Evolutionary conservation across 2,888 invertebrate species (phyloP).

Genomic region (Drosophila melanosoma): DNA sequence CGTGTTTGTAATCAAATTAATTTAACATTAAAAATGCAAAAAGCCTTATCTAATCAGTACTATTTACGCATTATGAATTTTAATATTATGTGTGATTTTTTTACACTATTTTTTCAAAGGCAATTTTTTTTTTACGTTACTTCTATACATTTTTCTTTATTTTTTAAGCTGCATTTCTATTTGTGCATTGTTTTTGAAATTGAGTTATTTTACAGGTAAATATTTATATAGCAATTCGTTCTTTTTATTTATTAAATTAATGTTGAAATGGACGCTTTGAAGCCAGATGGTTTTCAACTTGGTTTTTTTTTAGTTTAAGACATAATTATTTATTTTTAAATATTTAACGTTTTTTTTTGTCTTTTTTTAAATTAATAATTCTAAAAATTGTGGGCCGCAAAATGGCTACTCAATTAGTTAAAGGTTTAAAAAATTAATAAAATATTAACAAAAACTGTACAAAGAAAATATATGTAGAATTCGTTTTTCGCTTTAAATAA

Average conservation of each 20-base stretch:
- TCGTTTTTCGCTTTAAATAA: not conserved
- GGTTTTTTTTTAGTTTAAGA: not conserved
- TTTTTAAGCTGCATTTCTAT: not conserved
- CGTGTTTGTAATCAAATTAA: constrained; percentile 16
- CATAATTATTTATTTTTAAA: not conserved
- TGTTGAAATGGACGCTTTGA: not conserved
- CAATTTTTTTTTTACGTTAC: not conserved
- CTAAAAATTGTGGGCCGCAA: not conserved
- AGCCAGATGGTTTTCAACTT: not conserved
- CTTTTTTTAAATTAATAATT: not conserved
- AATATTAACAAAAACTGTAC: not conserved
- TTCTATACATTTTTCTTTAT: constrained; percentile 19
- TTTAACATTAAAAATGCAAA: constrained; percentile 66
- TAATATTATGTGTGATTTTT: constrained; percentile 36
- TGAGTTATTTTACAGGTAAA: not conserved
- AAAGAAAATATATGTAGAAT: not conserved
- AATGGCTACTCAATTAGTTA: not conserved
- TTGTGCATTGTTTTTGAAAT: not conserved
- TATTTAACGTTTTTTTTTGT: not conserved
- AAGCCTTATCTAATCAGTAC: constrained; percentile 80
- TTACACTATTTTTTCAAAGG: constrained; percentile 24
- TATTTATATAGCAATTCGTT: not conserved
- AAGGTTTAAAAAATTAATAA: not conserved
- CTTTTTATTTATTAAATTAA: not conserved
- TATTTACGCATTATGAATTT: constrained; percentile 46